phyloP scores from a whole-genome alignment of 2,888 invertebrate genomes.

The Aleiodes leptofemur region DNA sequence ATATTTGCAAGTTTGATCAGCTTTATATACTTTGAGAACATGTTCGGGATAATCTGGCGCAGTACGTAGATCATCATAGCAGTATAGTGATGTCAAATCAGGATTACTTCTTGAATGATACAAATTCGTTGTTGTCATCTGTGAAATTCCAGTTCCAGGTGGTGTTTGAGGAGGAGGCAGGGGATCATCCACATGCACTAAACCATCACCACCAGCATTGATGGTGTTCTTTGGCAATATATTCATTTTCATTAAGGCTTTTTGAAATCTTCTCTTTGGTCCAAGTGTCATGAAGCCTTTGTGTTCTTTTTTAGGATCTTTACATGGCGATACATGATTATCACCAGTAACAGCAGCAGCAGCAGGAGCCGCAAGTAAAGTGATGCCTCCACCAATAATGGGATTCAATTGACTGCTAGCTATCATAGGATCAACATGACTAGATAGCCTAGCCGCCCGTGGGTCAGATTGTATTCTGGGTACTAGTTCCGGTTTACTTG shows the following conservation, averaged over 20 bases:
- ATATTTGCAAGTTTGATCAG: constrained; percentile 98
- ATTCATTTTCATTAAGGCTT: constrained; percentile 92
- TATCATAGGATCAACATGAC: constrained; percentile 81
- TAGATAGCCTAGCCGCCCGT: constrained; percentile 86
- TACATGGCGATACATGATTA: constrained; percentile 73
- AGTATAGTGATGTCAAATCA: constrained; percentile 85
- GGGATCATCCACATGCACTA: constrained; percentile 81
- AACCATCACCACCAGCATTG: constrained; percentile 76
- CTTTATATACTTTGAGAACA: constrained; percentile 95
- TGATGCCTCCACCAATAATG: constrained; percentile 69
- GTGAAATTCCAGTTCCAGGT: constrained; percentile 74
- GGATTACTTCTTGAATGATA: constrained; percentile 94
- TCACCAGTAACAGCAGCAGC: constrained; percentile 50
- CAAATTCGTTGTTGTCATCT: constrained; percentile 78
- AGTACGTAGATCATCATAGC: constrained; percentile 85
- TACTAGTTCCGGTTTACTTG: constrained; percentile 74
- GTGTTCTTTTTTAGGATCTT: constrained; percentile 79
- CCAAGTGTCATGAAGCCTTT: constrained; percentile 92
- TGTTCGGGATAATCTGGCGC: constrained; percentile 95
- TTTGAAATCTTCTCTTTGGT: constrained; percentile 88
- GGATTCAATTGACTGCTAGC: constrained; percentile 65
- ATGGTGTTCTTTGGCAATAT: constrained; percentile 90
- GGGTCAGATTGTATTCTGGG: constrained; percentile 79
- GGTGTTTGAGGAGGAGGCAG: constrained; percentile 75
- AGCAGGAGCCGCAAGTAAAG: constrained; percentile 64